These are phyloP conservation scores for Lathronympha strigana DNA, from an alignment of 2,888 invertebrate genomes.

Conservation along the genomic window DNA sequence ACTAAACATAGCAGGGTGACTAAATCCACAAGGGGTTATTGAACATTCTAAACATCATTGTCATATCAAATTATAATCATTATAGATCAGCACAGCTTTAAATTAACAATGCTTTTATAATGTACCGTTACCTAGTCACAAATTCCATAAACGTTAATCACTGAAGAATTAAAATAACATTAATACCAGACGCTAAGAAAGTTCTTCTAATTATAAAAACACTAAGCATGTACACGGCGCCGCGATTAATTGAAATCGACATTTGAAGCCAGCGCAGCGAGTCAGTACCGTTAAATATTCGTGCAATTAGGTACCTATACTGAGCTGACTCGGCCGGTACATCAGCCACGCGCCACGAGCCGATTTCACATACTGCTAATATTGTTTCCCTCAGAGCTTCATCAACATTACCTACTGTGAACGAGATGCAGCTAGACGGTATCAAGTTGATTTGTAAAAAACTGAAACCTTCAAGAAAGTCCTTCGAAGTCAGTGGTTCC, in stretches of 20 bases:
- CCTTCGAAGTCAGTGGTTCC: too few species aligned
- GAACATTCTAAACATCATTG: too few species aligned
- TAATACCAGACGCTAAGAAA: constrained; percentile 35
- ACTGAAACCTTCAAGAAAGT: too few species aligned
- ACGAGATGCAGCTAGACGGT: too few species aligned
- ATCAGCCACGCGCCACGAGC: not conserved
- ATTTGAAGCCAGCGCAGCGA: constrained; percentile 24
- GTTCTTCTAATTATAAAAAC: constrained; percentile 45
- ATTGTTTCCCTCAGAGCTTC: not conserved
- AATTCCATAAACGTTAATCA: constrained; percentile 38
- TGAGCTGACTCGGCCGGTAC: not conserved
- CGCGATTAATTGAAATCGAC: constrained; percentile 45
- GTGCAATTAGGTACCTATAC: constrained; percentile 15
- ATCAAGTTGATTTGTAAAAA: too few species aligned
- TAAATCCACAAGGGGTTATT: too few species aligned
- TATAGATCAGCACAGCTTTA: not conserved
- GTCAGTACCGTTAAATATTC: constrained; percentile 31
- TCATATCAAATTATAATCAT: too few species aligned
- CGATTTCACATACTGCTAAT: not conserved
- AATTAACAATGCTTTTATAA: constrained; percentile 17
- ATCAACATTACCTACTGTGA: too few species aligned
- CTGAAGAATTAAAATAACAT: constrained; percentile 36
- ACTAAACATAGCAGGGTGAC: too few species aligned
- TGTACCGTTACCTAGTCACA: constrained; percentile 35
- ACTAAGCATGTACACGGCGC: constrained; percentile 51